A percentile compares a stretch with the other conserved stretches of the same genome.
Conservation (phyloP, 2,113 vertebrate genomes). For the Elephantulus edwardii region DNA sequence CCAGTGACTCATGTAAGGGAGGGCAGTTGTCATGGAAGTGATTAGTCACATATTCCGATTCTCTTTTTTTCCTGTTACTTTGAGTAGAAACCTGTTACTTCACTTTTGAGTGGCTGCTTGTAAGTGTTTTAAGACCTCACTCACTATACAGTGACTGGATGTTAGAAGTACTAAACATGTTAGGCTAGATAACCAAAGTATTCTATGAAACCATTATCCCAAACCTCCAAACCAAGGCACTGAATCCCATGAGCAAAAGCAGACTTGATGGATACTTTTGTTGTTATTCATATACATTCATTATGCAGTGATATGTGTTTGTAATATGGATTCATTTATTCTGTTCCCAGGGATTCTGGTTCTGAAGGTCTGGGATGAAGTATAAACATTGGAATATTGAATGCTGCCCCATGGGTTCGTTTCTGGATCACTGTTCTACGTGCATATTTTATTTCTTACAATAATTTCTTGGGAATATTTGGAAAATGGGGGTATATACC, state of each 20-base stretch:
- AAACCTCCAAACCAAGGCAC: not conserved
- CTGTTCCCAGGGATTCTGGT: not conserved
- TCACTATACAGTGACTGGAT: no score
- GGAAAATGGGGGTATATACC: not conserved
- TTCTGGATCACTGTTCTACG: not conserved
- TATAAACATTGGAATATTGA: conserved; percentile 8
- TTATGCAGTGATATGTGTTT: not conserved
- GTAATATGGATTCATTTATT: not conserved
- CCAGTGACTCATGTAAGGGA: no score
- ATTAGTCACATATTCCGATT: no score
- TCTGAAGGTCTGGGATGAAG: not conserved
- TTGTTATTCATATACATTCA: not conserved
- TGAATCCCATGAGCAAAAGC: not conserved
- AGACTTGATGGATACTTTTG: conserved; percentile 27
- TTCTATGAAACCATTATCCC: not conserved
- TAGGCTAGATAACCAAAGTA: not conserved
- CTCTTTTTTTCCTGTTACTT: no score
- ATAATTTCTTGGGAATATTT: conserved; percentile 5
- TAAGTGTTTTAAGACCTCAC: no score
- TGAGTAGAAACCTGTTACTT: no score
- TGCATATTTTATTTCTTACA: conserved; percentile 34
- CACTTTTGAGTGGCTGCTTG: no score
- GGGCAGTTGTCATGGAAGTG: no score
- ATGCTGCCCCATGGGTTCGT: not conserved
- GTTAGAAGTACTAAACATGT: not conserved